Percentiles rank a stretch among this genome's conserved stretches.
Evolutionary conservation across 2,113 vertebrate genomes (phyloP).

Genomic region (Polypterus senegalus): DNA sequence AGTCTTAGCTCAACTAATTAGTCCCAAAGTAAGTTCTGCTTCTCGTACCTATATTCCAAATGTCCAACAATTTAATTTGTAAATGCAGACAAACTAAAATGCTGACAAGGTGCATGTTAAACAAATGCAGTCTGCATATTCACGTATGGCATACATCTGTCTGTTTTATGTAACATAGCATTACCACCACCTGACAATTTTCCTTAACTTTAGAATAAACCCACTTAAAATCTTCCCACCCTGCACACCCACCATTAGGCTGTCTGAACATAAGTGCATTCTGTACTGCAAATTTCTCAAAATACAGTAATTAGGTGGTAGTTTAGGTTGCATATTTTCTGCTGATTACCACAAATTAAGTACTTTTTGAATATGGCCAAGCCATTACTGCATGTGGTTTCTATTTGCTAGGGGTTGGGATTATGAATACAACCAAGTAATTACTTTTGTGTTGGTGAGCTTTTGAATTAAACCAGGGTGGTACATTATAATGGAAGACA

Average conservation of each 20-base stretch:
- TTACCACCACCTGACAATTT: not conserved
- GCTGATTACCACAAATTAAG: conserved; percentile 89
- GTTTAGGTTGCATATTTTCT: conserved; percentile 78
- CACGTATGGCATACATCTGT: too few relatives aligned
- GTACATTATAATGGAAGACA: conserved; percentile 67
- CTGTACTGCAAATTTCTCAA: conserved; percentile 31
- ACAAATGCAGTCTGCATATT: too few relatives aligned
- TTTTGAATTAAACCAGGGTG: conserved; percentile 47
- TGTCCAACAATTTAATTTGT: too few relatives aligned
- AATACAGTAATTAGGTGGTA: conserved; percentile 64
- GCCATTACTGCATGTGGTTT: conserved; percentile 85
- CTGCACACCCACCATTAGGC: conserved; percentile 22
- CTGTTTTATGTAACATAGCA: not conserved
- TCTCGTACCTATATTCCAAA: too few relatives aligned
- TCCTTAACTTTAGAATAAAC: not conserved
- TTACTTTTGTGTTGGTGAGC: conserved; percentile 57
- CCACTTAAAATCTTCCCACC: conserved; percentile 16
- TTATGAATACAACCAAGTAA: conserved; percentile 57
- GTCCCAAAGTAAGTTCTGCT: too few relatives aligned
- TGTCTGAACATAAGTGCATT: conserved; percentile 24
- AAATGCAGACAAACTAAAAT: too few relatives aligned
- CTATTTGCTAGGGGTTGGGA: conserved; percentile 81
- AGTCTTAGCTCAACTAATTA: too few relatives aligned
- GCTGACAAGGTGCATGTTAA: too few relatives aligned
- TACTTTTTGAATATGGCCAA: conserved; percentile 48